Evolutionary conservation across 2,797 vertebrate genomes (phyloP).

Genomic region (Scarus forsteni): DNA sequence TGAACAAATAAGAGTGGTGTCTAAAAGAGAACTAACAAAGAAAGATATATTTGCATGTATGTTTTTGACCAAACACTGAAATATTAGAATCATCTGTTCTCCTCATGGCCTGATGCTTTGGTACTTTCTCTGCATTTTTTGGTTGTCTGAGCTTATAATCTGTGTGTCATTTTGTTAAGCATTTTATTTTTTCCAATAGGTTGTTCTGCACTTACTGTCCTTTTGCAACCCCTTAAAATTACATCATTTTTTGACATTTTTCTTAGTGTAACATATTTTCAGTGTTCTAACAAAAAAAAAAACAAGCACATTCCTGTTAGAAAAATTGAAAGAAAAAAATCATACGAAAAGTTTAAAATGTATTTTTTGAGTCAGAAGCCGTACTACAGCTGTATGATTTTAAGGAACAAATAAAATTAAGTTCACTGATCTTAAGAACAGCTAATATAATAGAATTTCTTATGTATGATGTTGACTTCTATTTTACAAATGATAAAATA

Average conservation of each 20-base stretch:
- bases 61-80: neutral
- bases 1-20: neutral
- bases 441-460: too few relatives aligned
- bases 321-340: slow-evolving; percentile 4
- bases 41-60: neutral
- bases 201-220: neutral
- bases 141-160: neutral
- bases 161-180: neutral
- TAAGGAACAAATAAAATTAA: too few relatives aligned
- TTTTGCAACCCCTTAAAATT: neutral
- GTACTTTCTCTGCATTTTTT: neutral
- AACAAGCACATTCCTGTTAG: neutral
- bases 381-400: neutral
- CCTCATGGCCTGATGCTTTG: neutral
- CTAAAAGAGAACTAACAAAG: neutral
- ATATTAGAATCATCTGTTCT: slow-evolving; percentile 1
- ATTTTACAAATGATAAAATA: too few relatives aligned
- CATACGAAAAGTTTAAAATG: neutral
- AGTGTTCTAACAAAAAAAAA: neutral
- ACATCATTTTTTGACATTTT: neutral
- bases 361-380: neutral
- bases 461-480: too few relatives aligned
- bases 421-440: too few relatives aligned
- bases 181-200: neutral
- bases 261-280: neutral